Evolutionary conservation across 2,113 vertebrate species (phyloP).

Genomic region (Sardina pilchardus): DNA sequence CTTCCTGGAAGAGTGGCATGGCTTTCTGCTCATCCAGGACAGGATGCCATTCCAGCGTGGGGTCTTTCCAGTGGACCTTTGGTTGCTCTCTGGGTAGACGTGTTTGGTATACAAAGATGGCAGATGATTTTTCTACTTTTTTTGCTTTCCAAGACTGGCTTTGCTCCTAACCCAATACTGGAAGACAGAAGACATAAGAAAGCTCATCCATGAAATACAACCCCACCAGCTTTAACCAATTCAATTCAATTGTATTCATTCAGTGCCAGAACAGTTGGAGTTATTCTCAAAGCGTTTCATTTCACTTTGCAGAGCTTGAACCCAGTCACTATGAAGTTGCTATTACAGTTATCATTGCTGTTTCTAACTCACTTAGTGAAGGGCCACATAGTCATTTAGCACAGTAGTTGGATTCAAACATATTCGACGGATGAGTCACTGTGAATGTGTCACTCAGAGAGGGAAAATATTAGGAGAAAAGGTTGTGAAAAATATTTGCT

Average conservation of each 20-base stretch:
- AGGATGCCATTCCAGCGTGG: background rate
- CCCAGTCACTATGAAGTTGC: background rate
- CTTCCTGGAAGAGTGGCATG: background rate
- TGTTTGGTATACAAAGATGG: background rate
- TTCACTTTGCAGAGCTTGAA: too few species aligned
- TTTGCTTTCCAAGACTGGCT: background rate
- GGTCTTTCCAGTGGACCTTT: background rate
- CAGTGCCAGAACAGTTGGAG: too few species aligned
- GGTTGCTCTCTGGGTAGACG: background rate
- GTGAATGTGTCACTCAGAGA: background rate
- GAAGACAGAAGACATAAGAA: background rate
- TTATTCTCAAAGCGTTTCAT: too few species aligned
- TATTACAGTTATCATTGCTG: background rate
- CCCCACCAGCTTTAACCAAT: background rate
- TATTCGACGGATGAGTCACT: too few species aligned
- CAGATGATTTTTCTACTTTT: background rate
- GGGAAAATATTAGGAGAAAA: background rate
- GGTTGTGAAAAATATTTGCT: background rate
- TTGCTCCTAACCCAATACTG: background rate
- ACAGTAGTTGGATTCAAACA: too few species aligned
- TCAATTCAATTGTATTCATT: too few species aligned
- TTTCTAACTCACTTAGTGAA: too few species aligned
- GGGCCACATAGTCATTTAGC: background rate
- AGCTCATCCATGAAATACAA: background rate
- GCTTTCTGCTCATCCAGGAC: slow-evolving; percentile 2